phyloP scores from a whole-genome alignment of 2,888 invertebrate genomes.

The Belgica antarctica region DNA sequence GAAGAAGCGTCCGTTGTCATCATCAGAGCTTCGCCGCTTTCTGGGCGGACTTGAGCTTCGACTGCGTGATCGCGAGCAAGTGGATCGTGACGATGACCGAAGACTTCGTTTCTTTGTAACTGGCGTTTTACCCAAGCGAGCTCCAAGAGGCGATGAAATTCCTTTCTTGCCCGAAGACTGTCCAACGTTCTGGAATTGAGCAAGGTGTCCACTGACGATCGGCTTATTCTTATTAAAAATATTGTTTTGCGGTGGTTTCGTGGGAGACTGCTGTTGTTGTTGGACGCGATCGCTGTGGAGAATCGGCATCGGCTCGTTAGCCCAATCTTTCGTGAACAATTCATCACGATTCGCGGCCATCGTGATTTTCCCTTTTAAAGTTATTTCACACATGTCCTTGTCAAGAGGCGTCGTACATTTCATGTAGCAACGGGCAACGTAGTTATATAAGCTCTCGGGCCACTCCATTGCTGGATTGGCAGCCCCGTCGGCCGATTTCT shows the following conservation, averaged over 20 bases:
- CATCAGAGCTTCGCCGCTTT: constrained; percentile 42
- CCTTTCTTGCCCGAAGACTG: constrained; percentile 53
- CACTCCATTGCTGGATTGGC: constrained; percentile 55
- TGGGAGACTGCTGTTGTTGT: constrained; percentile 47
- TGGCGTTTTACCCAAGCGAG: constrained; percentile 60
- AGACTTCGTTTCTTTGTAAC: constrained; percentile 46
- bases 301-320: constrained; percentile 86
- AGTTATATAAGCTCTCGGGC: constrained; percentile 78
- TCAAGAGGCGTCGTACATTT: constrained; percentile 85
- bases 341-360: constrained; percentile 84
- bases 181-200: constrained; percentile 55
- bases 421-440: constrained; percentile 88
- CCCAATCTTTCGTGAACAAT: constrained; percentile 91
- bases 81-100: constrained; percentile 50
- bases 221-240: constrained; percentile 34
- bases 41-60: constrained; percentile 22
- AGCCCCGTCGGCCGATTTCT: not conserved
- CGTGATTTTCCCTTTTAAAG: constrained; percentile 90
- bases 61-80: constrained; percentile 51
- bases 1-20: constrained; percentile 47
- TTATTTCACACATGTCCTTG: constrained; percentile 91
- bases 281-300: constrained; percentile 71
- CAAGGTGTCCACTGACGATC: constrained; percentile 58
- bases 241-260: constrained; percentile 47
- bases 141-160: constrained; percentile 61